Evolutionary conservation across 2,113 vertebrate genomes (phyloP).

Genomic region (Phoxinus phoxinus): DNA sequence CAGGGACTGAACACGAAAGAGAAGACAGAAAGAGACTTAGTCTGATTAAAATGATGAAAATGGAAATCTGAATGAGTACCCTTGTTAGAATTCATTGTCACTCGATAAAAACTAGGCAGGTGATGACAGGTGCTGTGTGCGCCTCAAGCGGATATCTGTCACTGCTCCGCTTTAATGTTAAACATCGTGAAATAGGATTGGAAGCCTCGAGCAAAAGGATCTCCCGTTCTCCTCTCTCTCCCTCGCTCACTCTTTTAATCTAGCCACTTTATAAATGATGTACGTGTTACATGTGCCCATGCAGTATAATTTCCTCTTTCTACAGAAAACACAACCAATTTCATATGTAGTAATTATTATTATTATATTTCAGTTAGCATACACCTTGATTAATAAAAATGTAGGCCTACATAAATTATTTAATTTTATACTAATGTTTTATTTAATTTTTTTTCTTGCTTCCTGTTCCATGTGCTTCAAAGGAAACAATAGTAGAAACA

Average conservation of each 20-base stretch:
- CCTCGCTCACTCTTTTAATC: background rate
- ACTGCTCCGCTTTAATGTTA: constrained; percentile 28
- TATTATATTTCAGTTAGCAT: background rate
- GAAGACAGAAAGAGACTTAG: background rate
- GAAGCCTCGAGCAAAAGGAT: constrained; percentile 14
- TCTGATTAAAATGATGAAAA: constrained; percentile 4
- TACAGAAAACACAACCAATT: background rate
- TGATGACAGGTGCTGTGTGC: constrained; percentile 24
- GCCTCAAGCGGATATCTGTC: constrained; percentile 39
- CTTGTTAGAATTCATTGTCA: background rate
- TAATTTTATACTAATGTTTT: background rate
- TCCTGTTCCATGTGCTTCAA: background rate
- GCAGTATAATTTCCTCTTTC: background rate
- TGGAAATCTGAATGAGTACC: background rate
- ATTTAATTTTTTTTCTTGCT: background rate
- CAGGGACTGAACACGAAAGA: background rate
- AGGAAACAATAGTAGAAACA: background rate
- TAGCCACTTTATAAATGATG: background rate
- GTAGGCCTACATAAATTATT: background rate
- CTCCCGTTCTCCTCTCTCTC: background rate
- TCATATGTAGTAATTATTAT: background rate
- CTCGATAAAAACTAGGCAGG: constrained; percentile 8
- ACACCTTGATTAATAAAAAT: background rate
- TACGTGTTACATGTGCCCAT: background rate
- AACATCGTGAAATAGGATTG: constrained; percentile 26